A percentile compares a stretch with the other conserved stretches of the same genome.
These are phyloP conservation scores for Sphecodes monilicornis DNA, from an alignment of 2,888 invertebrate genomes.

Conservation along the genomic window DNA sequence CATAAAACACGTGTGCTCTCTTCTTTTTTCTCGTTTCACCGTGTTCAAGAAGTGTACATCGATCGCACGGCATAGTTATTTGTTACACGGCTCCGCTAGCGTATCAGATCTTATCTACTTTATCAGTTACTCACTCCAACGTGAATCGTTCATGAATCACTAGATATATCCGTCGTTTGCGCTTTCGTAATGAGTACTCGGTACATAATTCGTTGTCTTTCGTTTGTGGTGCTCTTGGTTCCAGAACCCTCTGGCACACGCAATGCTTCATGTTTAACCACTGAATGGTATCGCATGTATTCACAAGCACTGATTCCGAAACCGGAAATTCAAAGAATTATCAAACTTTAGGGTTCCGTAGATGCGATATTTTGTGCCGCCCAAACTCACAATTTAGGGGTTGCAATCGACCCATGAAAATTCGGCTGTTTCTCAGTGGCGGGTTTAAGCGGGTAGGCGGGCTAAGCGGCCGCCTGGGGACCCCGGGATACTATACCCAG, in stretches of 20 bases:
- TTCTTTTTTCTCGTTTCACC: background rate
- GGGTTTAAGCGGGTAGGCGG: too few species aligned
- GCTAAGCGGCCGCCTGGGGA: too few species aligned
- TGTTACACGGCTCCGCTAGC: conserved; percentile 25
- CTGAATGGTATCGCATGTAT: background rate
- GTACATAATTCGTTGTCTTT: background rate
- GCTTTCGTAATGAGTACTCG: conserved; percentile 46
- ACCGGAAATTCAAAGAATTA: too few species aligned
- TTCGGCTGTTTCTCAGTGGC: too few species aligned
- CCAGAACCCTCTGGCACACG: background rate
- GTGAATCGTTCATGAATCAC: conserved; percentile 71
- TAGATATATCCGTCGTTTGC: conserved; percentile 36
- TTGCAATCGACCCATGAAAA: too few species aligned
- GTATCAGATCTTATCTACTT: conserved; percentile 75
- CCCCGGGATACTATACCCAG: too few species aligned
- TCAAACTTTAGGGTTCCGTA: too few species aligned
- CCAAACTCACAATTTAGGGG: too few species aligned
- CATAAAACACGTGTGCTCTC: too few species aligned
- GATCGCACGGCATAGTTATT: conserved; percentile 4
- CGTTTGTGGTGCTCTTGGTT: background rate
- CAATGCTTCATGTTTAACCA: background rate
- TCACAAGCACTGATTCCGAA: too few species aligned
- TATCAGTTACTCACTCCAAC: conserved; percentile 79
- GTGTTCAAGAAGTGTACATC: background rate
- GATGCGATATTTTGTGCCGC: too few species aligned